Base-by-base conservation (phyloP, 2,888 invertebrate genomes). In the Alloscopus bannaensis region DNA sequence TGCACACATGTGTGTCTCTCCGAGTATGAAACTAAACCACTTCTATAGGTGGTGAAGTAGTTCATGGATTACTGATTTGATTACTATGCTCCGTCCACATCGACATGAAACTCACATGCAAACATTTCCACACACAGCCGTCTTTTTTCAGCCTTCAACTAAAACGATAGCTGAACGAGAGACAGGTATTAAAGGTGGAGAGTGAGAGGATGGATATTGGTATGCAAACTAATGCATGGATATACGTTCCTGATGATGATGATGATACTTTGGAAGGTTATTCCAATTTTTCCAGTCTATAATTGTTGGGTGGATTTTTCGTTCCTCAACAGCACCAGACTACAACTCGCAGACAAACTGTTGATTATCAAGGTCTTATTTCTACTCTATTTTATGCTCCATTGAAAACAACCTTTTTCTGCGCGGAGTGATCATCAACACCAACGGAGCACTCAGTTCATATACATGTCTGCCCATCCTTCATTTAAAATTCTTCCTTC, bases 251-350 rank as follows among this genome's bases (percentile, higher is more conserved):
- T 50, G 50, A 18, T 45, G 36, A n/a, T n/a, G n/a, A n/a, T n/a
- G n/a, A n/a, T n/a, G n/a, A n/a, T n/a, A n/a, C 36, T 69, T 59
- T 78, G 71, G 78, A 78, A 78, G 78, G 78, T 78, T 79, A 79
- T 79, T 79, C 68, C 79, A 72, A 79, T 79, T 72, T 79, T 79
- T 79, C 70, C 78, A 79, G 79, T 24, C 60, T 60, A 45, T 79
- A 79, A 79, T 79, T 79, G 72, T 66, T 79, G 79, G 71, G 68
- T 71, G 72, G 72, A 72, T 71, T 66, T 57, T 76, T 68, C 62
- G 60, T 68, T 50, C 69, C 69, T 60, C 24, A 31, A 24, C 55
- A 66, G 24, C n/a, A 31, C 31, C 1, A 13, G 8, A 22, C 3
- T n/a, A n/a, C n/a, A n/a, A n/a, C n/a, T n/a, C 3, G 45, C 24